These are phyloP conservation scores for Catamblyrhynchus diadema DNA, from an alignment of 2,797 vertebrate species.

Conservation along the genomic window DNA sequence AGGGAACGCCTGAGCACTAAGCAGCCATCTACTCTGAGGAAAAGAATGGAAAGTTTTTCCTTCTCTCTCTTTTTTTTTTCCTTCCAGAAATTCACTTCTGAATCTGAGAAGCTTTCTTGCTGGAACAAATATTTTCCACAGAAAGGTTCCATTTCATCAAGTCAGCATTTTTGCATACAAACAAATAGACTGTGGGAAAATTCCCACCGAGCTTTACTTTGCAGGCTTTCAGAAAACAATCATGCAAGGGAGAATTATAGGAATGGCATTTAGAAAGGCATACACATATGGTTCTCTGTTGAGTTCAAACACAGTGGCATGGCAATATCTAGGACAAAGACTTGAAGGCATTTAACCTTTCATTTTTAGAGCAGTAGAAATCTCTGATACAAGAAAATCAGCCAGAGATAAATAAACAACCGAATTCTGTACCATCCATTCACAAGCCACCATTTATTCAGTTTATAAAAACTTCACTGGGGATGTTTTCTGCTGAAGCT, in stretches of 20 bases:
- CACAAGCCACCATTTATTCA: neutral
- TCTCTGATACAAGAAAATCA: neutral
- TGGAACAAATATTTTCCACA: conserved; percentile 37
- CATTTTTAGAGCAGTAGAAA: neutral
- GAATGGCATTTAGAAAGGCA: conserved; percentile 10
- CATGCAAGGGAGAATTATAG: neutral
- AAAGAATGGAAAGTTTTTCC: conserved; percentile 19
- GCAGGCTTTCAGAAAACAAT: neutral
- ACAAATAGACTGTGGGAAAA: conserved; percentile 55
- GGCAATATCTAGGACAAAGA: neutral
- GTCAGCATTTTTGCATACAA: conserved; percentile 34
- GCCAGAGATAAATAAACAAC: conserved; percentile 10
- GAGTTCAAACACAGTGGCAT: neutral
- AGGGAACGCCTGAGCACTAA: neutral
- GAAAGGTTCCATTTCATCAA: neutral
- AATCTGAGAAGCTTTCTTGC: conserved; percentile 32
- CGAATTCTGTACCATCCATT: neutral
- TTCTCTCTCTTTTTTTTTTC: neutral
- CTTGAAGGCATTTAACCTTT: conserved; percentile 42
- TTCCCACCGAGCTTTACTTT: conserved; percentile 18
- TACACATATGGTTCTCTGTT: neutral
- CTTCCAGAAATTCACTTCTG: neutral
- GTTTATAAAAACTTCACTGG: neutral
- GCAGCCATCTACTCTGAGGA: neutral
- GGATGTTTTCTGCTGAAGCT: neutral